A percentile compares a stretch with the other conserved stretches of the same genome.
These are phyloP conservation scores for Ethmia dodecea DNA, from an alignment of 2,888 invertebrate genomes.

Conservation along the genomic window DNA sequence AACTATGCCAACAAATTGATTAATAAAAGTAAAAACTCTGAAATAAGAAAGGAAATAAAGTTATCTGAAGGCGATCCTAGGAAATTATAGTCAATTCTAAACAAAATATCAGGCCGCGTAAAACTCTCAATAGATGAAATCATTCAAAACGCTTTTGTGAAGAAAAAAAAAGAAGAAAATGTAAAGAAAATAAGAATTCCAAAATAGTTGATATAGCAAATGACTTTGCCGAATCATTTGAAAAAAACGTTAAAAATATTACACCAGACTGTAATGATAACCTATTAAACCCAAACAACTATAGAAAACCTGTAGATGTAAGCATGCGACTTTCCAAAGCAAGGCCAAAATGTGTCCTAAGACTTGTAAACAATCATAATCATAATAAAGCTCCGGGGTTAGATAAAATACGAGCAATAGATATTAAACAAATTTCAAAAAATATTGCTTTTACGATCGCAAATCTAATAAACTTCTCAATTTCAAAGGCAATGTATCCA, in stretches of 20 bases:
- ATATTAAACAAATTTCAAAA: slow-evolving; percentile 1
- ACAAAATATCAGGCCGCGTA: not conserved
- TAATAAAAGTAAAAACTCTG: not conserved
- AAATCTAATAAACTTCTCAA: slow-evolving; percentile 1
- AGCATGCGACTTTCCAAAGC: not conserved
- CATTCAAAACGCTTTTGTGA: slow-evolving; percentile 3
- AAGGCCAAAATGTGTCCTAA: not conserved
- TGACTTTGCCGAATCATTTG: slow-evolving; percentile 7
- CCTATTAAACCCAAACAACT: not conserved
- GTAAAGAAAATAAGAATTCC: not conserved
- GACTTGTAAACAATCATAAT: not conserved
- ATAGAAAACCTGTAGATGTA: not conserved
- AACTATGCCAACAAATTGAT: not conserved
- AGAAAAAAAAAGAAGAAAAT: too few relatives aligned
- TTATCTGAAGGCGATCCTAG: not conserved
- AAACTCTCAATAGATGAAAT: slow-evolving; percentile 6
- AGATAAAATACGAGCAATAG: slow-evolving; percentile 1
- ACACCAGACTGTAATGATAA: slow-evolving; percentile 3
- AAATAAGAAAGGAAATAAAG: not conserved
- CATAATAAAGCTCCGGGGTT: slow-evolving; percentile 5
- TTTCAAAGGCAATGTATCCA: not conserved
- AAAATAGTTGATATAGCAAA: not conserved
- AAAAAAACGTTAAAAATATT: slow-evolving; percentile 2
- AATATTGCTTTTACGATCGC: not conserved
- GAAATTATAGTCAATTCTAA: not conserved